A percentile compares a stretch with the other conserved stretches of the same genome.
phyloP scores from a whole-genome alignment of 2,888 invertebrate genomes.

The Caenorhabditis macrosperma region DNA sequence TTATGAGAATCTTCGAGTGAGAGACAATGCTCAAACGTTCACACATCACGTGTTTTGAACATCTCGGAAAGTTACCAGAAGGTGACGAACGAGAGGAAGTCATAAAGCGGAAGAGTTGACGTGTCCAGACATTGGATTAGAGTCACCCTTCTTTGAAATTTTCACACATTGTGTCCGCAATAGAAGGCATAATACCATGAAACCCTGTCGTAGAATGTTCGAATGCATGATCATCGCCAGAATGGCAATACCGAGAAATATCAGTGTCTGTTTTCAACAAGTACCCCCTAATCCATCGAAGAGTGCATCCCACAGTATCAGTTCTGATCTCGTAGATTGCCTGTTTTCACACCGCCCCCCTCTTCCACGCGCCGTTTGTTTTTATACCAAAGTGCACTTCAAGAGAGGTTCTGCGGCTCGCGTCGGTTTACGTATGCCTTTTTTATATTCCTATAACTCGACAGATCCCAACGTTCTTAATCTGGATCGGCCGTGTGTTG shows the following conservation, averaged over 20 bases:
- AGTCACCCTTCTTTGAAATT: conserved; percentile 19
- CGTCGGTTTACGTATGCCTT: neutral
- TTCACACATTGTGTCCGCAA: conserved; percentile 10
- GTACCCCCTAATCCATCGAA: conserved; percentile 22
- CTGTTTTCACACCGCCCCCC: conserved; percentile 13
- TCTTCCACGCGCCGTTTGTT: conserved; percentile 43
- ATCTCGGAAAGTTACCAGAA: conserved; percentile 28
- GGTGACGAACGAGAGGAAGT: conserved; percentile 18
- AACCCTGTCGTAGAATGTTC: neutral
- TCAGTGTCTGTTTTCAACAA: conserved; percentile 11
- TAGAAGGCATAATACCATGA: too few relatives aligned
- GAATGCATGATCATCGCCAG: neutral
- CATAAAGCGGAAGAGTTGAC: conserved; percentile 15
- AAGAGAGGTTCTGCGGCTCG: conserved; percentile 4
- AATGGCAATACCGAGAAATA: conserved; percentile 13
- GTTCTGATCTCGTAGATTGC: conserved; percentile 31
- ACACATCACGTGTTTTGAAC: conserved; percentile 14
- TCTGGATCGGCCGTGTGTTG: neutral
- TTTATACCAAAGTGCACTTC: conserved; percentile 35
- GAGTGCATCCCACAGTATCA: conserved; percentile 39
- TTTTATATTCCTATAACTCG: neutral
- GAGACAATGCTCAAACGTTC: conserved; percentile 27
- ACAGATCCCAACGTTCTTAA: conserved; percentile 2
- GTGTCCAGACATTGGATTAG: conserved; percentile 44
- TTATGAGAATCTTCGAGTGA: conserved; percentile 29